Evolutionary conservation across 2,113 vertebrate genomes (phyloP).

Genomic region (Terrapene triunguis): DNA sequence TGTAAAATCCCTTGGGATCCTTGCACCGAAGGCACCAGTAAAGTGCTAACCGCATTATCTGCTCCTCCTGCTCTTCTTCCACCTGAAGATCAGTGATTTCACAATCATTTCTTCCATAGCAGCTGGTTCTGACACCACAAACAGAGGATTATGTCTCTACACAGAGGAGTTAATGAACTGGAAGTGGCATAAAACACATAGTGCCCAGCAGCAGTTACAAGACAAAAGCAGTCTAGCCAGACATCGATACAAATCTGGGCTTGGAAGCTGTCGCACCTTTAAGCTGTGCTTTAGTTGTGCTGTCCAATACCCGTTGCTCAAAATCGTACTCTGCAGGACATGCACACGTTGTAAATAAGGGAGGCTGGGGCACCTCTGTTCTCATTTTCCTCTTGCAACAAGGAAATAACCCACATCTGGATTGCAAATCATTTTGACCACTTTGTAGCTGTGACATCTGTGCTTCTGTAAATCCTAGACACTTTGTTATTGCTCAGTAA

Average conservation of each 20-base stretch:
- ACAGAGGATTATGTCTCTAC: neutral
- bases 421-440: neutral
- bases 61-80: neutral
- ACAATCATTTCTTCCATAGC: neutral
- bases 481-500: neutral
- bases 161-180: neutral
- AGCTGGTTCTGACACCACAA: neutral
- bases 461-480: neutral
- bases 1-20: neutral
- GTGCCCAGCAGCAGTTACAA: accelerated
- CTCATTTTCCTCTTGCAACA: neutral
- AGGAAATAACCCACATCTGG: neutral
- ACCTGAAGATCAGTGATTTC: neutral
- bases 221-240: neutral
- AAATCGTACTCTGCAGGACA: neutral
- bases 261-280: constrained; percentile 5
- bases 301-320: constrained; percentile 10
- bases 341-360: neutral
- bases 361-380: neutral
- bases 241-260: neutral
- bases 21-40: neutral
- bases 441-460: neutral
- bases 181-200: neutral
- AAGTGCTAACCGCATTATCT: neutral
- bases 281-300: neutral